A percentile compares a stretch with the other conserved stretches of the same genome.
Evolutionary conservation across 2,113 vertebrate genomes (phyloP).

Genomic region (Phasianus colchicus): DNA sequence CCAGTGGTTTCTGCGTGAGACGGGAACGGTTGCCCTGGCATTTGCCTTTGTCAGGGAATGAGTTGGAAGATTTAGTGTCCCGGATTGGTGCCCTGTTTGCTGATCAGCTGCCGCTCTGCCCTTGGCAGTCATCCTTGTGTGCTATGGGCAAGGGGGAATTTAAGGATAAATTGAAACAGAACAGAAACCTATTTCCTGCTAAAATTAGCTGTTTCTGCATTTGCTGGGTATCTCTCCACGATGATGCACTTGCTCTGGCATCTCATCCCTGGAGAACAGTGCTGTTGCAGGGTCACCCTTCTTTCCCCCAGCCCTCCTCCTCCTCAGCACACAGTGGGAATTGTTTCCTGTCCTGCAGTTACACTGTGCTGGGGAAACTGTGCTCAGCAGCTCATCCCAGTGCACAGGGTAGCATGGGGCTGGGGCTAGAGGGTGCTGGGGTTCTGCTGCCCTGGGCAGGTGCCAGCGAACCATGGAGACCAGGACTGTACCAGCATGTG

Average conservation of each 20-base stretch:
- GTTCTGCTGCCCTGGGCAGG: not conserved
- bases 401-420: not conserved
- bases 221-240: not conserved
- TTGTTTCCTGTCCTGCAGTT: not conserved
- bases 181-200: not conserved
- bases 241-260: accelerated
- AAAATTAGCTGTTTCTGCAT: not conserved
- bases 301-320: not conserved
- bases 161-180: not conserved
- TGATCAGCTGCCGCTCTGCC: not conserved
- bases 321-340: not conserved
- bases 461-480: not conserved
- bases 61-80: not conserved
- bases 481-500: no score
- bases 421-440: not conserved
- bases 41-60: not conserved
- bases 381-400: not conserved
- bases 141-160: not conserved
- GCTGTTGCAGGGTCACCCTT: accelerated
- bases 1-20: accelerated
- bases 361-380: no score
- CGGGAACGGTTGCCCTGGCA: accelerated
- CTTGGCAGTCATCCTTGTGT: not conserved
- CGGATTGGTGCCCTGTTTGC: not conserved
- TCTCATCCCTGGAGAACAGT: accelerated